Conservation (phyloP, 2,888 invertebrate genomes). For the Drosophila paranaensis region DNA sequence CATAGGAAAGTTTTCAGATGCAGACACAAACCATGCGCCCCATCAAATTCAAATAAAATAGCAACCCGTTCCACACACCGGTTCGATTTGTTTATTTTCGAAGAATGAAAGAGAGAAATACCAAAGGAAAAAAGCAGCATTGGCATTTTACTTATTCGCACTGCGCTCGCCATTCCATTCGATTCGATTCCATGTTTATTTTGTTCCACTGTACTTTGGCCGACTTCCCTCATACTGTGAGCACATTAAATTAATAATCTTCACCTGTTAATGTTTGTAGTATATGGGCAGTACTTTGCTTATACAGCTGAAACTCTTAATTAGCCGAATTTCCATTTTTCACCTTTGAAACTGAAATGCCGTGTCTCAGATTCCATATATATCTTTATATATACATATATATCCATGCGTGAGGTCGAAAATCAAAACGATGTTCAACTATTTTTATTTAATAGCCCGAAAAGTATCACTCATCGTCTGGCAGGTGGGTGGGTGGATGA, state of each 20-base stretch:
- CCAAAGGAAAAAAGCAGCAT: slow-evolving; percentile 14
- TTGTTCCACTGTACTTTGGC: slow-evolving; percentile 57
- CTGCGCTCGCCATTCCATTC: slow-evolving; percentile 9
- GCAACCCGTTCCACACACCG: slow-evolving; percentile 20
- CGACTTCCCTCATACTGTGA: slow-evolving; percentile 31
- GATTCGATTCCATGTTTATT: slow-evolving; percentile 24
- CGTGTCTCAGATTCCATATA: slow-evolving; percentile 28
- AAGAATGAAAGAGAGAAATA: slow-evolving; percentile 3
- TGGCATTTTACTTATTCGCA: slow-evolving; percentile 51
- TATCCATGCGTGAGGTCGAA: slow-evolving; percentile 42
- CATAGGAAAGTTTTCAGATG: slow-evolving; percentile 33
- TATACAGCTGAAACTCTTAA: slow-evolving; percentile 64
- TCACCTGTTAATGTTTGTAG: slow-evolving; percentile 60
- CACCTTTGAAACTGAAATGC: slow-evolving; percentile 43
- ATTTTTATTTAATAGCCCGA: slow-evolving; percentile 63
- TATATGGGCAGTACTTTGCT: slow-evolving; percentile 39
- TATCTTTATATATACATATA: slow-evolving; percentile 5
- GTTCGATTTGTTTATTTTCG: slow-evolving; percentile 55
- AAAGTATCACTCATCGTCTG: slow-evolving; percentile 54
- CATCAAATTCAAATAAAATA: slow-evolving; percentile 54
- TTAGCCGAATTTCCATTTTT: slow-evolving; percentile 55
- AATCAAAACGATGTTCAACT: slow-evolving; percentile 48
- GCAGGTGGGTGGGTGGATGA: slow-evolving; percentile 22
- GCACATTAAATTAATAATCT: slow-evolving; percentile 69
- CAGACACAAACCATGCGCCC: slow-evolving; percentile 53